phyloP scores from a whole-genome alignment of 2,888 invertebrate genomes.

The Suillia variegata region DNA sequence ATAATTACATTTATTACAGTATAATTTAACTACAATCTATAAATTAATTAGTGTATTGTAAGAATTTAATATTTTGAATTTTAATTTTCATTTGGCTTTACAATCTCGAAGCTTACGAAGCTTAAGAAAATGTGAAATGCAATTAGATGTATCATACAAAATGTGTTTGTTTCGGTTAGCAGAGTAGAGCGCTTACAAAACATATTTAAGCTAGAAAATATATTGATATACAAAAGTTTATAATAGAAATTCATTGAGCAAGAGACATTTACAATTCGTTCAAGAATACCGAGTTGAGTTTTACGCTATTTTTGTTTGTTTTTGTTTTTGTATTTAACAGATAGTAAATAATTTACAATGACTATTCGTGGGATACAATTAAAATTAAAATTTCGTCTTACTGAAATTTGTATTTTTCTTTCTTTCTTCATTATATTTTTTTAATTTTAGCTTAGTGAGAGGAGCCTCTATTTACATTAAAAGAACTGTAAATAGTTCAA shows the following conservation, averaged over 20 bases:
- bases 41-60: background rate
- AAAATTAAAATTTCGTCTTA: no score
- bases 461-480: background rate
- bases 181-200: background rate
- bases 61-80: background rate
- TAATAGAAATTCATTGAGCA: no score
- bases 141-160: background rate
- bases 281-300: background rate
- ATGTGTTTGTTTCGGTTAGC: no score
- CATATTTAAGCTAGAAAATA: no score
- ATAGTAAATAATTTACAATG: no score
- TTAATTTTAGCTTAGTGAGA: background rate
- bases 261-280: constrained; percentile 34
- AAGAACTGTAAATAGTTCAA: background rate
- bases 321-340: no score
- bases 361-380: no score
- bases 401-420: no score
- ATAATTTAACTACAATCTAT: constrained; percentile 43
- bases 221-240: background rate
- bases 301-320: no score
- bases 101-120: constrained; percentile 26
- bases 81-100: constrained; percentile 32
- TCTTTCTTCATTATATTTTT: background rate
- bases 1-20: constrained; percentile 35
- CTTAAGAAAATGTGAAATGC: constrained; percentile 14